A percentile compares a stretch with the other conserved stretches of the same genome.
phyloP scores from a whole-genome alignment of 2,888 invertebrate genomes.

The Odontocolon sp. region DNA sequence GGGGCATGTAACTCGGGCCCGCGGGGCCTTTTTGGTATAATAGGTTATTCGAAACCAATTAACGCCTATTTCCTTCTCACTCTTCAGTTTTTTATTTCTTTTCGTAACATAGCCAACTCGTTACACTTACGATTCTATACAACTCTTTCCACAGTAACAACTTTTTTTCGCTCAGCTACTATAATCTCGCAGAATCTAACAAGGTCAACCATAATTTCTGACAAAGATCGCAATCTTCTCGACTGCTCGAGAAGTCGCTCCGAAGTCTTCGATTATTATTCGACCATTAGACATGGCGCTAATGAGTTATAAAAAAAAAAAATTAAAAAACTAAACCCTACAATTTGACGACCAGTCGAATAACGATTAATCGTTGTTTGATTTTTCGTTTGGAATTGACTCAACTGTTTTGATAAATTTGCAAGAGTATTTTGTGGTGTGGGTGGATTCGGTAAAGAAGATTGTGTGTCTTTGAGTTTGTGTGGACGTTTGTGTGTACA shows the following conservation, averaged over 20 bases:
- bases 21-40: constrained; percentile 25
- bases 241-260: neutral
- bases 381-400: no score
- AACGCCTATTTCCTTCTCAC: constrained; percentile 21
- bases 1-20: constrained; percentile 51
- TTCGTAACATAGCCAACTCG: constrained; percentile 9
- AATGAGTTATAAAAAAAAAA: no score
- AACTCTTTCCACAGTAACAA: constrained; percentile 16
- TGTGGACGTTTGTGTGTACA: constrained; percentile 5
- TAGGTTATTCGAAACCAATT: constrained; percentile 46
- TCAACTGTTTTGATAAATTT: constrained; percentile 18
- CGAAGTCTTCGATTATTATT: constrained; percentile 21
- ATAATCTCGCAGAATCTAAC: constrained; percentile 13
- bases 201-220: constrained; percentile 19
- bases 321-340: no score
- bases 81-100: constrained; percentile 10
- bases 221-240: constrained; percentile 12
- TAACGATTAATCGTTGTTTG: no score
- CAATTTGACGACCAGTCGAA: no score
- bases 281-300: constrained; percentile 64
- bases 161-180: constrained; percentile 10
- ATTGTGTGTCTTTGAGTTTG: constrained; percentile 52
- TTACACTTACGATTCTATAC: constrained; percentile 21
- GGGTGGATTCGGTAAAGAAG: constrained; percentile 43
- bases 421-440: constrained; percentile 33